Base-by-base conservation (phyloP, 2,888 invertebrate species). In the Phortica okadai region DNA sequence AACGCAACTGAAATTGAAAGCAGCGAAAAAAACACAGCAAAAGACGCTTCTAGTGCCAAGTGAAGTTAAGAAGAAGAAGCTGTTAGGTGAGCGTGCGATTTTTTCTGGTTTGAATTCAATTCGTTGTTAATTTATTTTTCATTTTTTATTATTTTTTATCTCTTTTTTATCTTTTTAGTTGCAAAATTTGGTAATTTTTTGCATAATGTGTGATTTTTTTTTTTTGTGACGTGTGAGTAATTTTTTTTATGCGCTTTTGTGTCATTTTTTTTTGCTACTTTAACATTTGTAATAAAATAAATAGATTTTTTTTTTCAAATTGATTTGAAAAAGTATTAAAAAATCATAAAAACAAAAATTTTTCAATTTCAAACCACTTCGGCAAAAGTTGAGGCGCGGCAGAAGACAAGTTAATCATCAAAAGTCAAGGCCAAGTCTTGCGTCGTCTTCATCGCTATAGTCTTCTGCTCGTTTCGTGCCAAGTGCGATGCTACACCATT, bases 401-500 rank as follows among this genome's bases (percentile, higher is more conserved):
- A 33, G 33, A 33, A 33, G 50, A 77, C 82, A 77, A 77, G 81
- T 83, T 50, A 11, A 62, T 62, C 62, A 62, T 7, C 56, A 72
- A 72, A 72, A 72, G 56, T 72, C 70, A 72, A 72, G 70, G 70
- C 56, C 56, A 72, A 54, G 5, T 56, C 54, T 54, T 33, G 54
- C 70, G 41, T 54, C 41, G 21, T 72, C 62, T 10, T 72, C 16
- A 14, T 6, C 6, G 62, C 25, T 11, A 21, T 10, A 8, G 21
- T 50, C 41, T 21, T 16, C 66, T 69, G 3, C 16, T 5, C n/a
- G 79, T 21, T 16, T 84, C 81, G 84, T 85, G 80, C 88, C 85
- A 87, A 86, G 83, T 80, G 79, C 84, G 76, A 73, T 75, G 82
- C 81, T 74, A 78, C 88, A 80, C 86, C 84, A 85, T 81, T 83